Evolutionary conservation across 2,113 vertebrate genomes (phyloP).

Genomic region (Laticauda colubrina): DNA sequence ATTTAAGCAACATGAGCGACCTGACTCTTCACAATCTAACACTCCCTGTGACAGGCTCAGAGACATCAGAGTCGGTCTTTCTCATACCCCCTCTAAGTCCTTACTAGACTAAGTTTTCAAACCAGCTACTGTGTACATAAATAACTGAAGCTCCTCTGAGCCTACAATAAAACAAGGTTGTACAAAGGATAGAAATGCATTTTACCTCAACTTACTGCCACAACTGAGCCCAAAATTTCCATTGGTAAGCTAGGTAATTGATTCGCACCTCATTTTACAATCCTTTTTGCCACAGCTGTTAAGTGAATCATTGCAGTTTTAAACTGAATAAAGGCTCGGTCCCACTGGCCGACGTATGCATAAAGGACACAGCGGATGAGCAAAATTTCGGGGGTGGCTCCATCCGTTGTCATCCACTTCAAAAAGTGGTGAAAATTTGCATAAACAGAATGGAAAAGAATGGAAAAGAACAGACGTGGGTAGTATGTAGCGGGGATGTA

Average conservation of each 20-base stretch:
- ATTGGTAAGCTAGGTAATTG: neutral
- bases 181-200: neutral
- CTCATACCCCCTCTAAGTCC: neutral
- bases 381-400: no score
- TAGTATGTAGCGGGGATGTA: no score
- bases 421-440: no score
- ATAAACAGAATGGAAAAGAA: no score
- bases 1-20: neutral
- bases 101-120: neutral
- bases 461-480: no score
- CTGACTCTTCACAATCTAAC: neutral
- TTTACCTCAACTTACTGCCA: neutral
- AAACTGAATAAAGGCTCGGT: neutral
- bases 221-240: neutral
- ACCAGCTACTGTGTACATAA: neutral
- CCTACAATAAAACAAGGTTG: neutral
- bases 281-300: neutral
- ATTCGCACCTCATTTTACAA: neutral
- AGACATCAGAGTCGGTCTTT: neutral
- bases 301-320: neutral
- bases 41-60: neutral
- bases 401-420: no score
- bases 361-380: no score
- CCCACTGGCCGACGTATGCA: no score
- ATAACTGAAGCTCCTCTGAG: neutral